Percentiles rank a stretch among this genome's conserved stretches.
Evolutionary conservation across 1,140 invertebrate species (phyloP).

Genomic region (Anastrepha ludens): DNA sequence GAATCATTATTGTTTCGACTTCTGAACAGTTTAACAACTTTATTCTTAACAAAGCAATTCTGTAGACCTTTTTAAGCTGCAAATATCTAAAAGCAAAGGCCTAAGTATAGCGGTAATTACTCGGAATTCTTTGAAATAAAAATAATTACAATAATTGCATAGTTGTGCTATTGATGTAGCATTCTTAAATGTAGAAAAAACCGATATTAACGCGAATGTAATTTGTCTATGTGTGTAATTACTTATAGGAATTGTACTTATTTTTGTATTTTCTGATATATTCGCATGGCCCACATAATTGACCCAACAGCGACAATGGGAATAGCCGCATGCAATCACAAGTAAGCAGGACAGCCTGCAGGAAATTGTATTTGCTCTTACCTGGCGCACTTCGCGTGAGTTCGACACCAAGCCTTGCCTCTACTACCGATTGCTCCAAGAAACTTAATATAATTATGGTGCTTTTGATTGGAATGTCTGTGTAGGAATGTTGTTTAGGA

Average conservation of each 20-base stretch:
- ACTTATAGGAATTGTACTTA: slow-evolving; percentile 23
- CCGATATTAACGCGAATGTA: not conserved
- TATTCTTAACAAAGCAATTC: not conserved
- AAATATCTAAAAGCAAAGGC: not conserved
- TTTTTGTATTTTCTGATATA: not conserved
- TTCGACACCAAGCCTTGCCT: too few species aligned
- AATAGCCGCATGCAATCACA: not conserved
- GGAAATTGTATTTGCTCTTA: too few species aligned
- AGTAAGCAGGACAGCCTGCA: too few species aligned
- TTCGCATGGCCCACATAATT: slow-evolving; percentile 26
- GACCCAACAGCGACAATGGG: slow-evolving; percentile 32
- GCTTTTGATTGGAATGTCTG: too few species aligned
- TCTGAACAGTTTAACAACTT: not conserved
- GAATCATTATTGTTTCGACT: not conserved
- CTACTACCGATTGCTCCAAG: too few species aligned
- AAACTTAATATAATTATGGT: too few species aligned
- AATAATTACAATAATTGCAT: slow-evolving; percentile 5
- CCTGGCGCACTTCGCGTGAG: too few species aligned
- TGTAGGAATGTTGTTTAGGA: too few species aligned
- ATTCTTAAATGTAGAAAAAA: not conserved
- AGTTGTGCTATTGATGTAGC: not conserved
- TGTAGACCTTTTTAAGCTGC: not conserved
- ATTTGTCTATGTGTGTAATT: not conserved
- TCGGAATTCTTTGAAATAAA: slow-evolving; percentile 6
- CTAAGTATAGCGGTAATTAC: not conserved